Conservation (phyloP, 2,797 vertebrate species). For the Perodicticus potto region DNA sequence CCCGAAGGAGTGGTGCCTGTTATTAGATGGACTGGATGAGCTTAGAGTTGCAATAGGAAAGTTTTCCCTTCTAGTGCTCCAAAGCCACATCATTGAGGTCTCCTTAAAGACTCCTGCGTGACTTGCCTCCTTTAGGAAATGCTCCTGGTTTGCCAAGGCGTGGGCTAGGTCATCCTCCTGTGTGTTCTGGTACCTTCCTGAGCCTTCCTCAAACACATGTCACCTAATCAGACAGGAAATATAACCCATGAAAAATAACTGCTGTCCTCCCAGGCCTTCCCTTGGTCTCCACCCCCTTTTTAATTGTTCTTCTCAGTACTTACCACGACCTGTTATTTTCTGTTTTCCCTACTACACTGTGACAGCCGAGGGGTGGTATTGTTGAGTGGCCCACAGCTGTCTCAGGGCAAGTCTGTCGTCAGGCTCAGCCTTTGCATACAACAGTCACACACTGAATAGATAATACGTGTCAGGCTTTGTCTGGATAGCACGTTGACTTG, state of each 20-base stretch:
- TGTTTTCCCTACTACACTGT: background rate
- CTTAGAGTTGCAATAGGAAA: no score
- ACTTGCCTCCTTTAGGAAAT: background rate
- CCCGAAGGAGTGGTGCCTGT: background rate
- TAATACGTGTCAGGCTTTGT: background rate
- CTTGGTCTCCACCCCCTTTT: no score
- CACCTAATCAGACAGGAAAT: background rate
- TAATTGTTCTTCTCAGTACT: background rate
- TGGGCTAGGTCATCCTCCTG: background rate
- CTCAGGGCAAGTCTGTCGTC: background rate
- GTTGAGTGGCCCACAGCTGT: background rate
- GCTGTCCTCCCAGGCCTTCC: background rate
- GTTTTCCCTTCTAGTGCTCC: rapidly evolving
- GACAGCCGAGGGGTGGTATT: rapidly evolving
- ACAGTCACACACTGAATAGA: rapidly evolving
- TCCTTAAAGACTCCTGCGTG: background rate
- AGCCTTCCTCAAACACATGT: background rate
- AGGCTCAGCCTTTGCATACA: background rate
- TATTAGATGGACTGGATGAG: background rate
- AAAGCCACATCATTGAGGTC: background rate
- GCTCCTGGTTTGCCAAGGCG: background rate
- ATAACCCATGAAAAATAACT: background rate
- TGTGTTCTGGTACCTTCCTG: background rate
- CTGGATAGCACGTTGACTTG: background rate
- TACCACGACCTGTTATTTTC: background rate